Percentiles rank a stretch among this genome's conserved stretches.
Evolutionary conservation across 1,140 invertebrate genomes (phyloP).

Genomic region (Triops cancriformis): DNA sequence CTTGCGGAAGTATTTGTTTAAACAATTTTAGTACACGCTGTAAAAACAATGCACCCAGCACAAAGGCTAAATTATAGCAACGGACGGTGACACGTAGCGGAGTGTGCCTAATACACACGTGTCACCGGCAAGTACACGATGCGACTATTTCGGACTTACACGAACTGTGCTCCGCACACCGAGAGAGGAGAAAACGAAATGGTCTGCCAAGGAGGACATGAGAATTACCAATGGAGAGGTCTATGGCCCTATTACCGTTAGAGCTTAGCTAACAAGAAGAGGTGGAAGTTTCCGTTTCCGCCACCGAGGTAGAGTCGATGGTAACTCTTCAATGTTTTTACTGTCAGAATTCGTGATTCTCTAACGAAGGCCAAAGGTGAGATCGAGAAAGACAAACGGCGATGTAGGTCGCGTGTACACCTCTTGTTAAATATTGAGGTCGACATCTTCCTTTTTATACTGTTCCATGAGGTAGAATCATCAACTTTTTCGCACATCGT

Average conservation of each 20-base stretch:
- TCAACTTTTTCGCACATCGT: background rate
- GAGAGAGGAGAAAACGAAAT: background rate
- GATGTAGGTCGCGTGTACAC: background rate
- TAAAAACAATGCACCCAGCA: background rate
- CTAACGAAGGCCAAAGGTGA: background rate
- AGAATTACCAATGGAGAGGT: background rate
- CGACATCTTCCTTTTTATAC: background rate
- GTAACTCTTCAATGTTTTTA: background rate
- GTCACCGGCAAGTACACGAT: background rate
- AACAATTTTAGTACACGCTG: too few relatives aligned
- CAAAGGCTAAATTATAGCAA: background rate
- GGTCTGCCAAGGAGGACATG: background rate
- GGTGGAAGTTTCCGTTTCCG: background rate
- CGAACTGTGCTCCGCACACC: background rate
- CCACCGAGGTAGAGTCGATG: background rate
- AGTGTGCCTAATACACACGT: background rate
- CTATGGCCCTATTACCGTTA: conserved; percentile 9
- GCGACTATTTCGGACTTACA: background rate
- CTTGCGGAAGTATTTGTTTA: too few relatives aligned
- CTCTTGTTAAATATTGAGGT: background rate
- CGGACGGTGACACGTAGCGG: background rate
- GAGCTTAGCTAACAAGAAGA: background rate
- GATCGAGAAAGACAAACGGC: background rate
- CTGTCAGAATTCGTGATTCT: background rate
- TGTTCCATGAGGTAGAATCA: background rate